A percentile compares a stretch with the other conserved stretches of the same genome.
phyloP scores from a whole-genome alignment of 35 echinoderm and acorn worm genomes.

The Apostichopus californicus region DNA sequence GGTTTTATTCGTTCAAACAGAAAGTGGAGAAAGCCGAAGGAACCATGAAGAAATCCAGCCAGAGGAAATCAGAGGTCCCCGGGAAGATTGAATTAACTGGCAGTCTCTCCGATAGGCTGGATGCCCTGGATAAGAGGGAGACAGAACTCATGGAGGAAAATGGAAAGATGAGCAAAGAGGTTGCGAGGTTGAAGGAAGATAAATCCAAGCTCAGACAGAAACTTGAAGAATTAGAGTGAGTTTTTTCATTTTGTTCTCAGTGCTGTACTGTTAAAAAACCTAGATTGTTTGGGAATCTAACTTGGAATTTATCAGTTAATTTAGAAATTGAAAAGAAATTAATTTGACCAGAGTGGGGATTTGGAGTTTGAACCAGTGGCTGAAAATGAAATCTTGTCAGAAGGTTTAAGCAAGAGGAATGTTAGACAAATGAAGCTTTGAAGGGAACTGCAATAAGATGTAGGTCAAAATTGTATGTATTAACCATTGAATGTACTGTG shows the following conservation, averaged over 20 bases:
- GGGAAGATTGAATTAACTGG: conserved; percentile 76
- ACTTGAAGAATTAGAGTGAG: conserved; percentile 93
- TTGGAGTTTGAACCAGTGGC: too few relatives aligned
- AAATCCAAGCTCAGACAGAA: conserved; percentile 91
- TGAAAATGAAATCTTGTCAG: too few relatives aligned
- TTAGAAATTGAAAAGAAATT: too few relatives aligned
- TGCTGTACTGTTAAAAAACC: too few relatives aligned
- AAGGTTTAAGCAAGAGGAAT: too few relatives aligned
- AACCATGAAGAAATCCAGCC: conserved; percentile 43
- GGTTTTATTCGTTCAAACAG: conserved; percentile 19
- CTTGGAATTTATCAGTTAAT: too few relatives aligned
- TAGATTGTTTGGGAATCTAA: too few relatives aligned
- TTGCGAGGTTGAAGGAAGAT: conserved; percentile 80
- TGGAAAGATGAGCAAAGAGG: conserved; percentile 63
- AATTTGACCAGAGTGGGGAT: too few relatives aligned
- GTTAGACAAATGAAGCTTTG: too few relatives aligned
- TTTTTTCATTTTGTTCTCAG: neutral
- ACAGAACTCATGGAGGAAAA: conserved; percentile 77
- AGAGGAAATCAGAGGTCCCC: conserved; percentile 55
- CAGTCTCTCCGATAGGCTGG: conserved; percentile 74
- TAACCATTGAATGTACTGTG: too few relatives aligned
- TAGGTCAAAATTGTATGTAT: too few relatives aligned
- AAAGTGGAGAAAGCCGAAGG: conserved; percentile 82
- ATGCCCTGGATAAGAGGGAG: conserved; percentile 87
- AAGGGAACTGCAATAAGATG: too few relatives aligned